A percentile compares a stretch with the other conserved stretches of the same genome.
Conservation (phyloP, 2,888 invertebrate genomes). For the Erebia aethiops region DNA sequence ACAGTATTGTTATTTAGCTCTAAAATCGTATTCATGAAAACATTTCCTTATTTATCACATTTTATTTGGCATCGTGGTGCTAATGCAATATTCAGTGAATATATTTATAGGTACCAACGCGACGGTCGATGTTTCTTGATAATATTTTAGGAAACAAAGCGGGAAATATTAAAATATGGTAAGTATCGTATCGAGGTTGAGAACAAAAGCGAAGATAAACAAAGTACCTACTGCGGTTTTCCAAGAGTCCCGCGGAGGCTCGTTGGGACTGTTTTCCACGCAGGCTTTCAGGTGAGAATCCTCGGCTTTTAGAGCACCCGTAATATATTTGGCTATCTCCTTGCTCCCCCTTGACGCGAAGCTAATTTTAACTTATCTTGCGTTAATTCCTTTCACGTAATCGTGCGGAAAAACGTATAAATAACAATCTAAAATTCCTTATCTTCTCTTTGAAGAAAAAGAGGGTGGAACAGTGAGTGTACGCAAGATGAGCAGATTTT, state of each 20-base stretch:
- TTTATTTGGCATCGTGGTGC: background rate
- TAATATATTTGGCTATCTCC: slow-evolving; percentile 75
- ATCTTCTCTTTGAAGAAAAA: background rate
- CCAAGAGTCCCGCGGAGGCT: slow-evolving; percentile 53
- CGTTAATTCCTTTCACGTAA: slow-evolving; percentile 71
- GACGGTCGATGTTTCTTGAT: slow-evolving; percentile 10
- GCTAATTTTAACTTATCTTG: slow-evolving; percentile 70
- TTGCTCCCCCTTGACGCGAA: slow-evolving; percentile 71
- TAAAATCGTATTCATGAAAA: background rate
- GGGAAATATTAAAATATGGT: slow-evolving; percentile 67
- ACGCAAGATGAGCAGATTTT: too few relatives aligned
- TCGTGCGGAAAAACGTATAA: slow-evolving; percentile 43
- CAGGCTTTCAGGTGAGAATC: slow-evolving; percentile 60
- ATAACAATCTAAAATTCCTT: background rate
- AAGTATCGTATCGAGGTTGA: slow-evolving; percentile 52
- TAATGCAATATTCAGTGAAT: background rate
- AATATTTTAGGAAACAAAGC: slow-evolving; percentile 55
- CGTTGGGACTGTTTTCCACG: slow-evolving; percentile 56
- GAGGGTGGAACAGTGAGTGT: too few relatives aligned
- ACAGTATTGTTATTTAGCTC: too few relatives aligned
- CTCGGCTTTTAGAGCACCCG: slow-evolving; percentile 65
- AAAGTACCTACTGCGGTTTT: slow-evolving; percentile 53
- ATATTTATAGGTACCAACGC: background rate
- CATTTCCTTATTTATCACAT: background rate
- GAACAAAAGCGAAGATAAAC: slow-evolving; percentile 73